A percentile compares a stretch with the other conserved stretches of the same genome.
phyloP scores from a whole-genome alignment of 1,140 invertebrate genomes.

The Propsilocerus akamusi region DNA sequence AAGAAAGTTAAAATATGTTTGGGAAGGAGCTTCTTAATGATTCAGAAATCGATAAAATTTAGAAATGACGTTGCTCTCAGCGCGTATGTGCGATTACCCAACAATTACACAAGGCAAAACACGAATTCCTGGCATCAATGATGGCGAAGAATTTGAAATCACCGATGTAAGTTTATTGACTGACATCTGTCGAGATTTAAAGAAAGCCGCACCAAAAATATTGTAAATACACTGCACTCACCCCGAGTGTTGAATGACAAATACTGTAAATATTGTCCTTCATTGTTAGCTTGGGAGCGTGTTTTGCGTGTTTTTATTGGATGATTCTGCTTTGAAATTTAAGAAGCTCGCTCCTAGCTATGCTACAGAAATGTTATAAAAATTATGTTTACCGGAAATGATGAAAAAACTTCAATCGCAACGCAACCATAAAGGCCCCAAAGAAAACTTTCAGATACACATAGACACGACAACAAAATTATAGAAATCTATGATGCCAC shows the following conservation, averaged over 20 bases:
- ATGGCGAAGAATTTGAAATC: constrained; percentile 71
- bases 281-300: not conserved
- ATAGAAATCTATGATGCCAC: no score
- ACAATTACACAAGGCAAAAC: constrained; percentile 84
- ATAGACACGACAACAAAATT: no score
- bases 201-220: no score
- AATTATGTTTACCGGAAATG: not conserved
- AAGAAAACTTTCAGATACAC: no score
- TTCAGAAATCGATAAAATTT: constrained; percentile 1
- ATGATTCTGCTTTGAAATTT: not conserved
- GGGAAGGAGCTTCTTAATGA: not conserved
- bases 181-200: not conserved
- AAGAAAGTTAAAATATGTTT: not conserved
- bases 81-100: constrained; percentile 69
- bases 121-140: constrained; percentile 84
- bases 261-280: not conserved
- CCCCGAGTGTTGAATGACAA: not conserved
- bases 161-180: constrained; percentile 72
- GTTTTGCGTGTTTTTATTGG: not conserved
- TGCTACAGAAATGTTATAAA: not conserved
- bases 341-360: constrained; percentile 1
- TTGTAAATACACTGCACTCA: no score
- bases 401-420: not conserved
- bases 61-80: constrained; percentile 64
- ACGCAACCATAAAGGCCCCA: no score